These are phyloP conservation scores for Hydrolagus affinis DNA, from an alignment of 2,113 vertebrate genomes.

Conservation along the genomic window DNA sequence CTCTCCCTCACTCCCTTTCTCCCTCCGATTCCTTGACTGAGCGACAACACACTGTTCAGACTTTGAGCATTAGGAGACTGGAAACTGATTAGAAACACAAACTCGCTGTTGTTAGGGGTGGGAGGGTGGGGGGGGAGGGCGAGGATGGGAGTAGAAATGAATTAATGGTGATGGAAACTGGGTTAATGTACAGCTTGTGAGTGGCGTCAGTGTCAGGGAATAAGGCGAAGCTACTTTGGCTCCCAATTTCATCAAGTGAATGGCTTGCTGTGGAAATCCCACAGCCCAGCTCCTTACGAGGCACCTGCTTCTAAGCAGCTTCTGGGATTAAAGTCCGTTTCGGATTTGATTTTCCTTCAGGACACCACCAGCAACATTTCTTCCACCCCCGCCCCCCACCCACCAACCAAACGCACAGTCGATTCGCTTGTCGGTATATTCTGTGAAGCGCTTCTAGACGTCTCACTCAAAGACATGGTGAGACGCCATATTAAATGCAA, in stretches of 20 bases:
- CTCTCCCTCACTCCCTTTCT: too few species aligned
- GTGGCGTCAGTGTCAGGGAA: conserved; percentile 39
- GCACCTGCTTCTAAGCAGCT: conserved; percentile 47
- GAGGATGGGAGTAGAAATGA: conserved; percentile 55
- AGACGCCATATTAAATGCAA: too few species aligned
- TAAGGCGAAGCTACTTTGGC: conserved; percentile 59
- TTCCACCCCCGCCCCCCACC: too few species aligned
- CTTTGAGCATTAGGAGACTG: neutral
- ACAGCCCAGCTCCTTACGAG: conserved; percentile 37
- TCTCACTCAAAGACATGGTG: too few species aligned
- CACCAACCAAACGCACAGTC: too few species aligned
- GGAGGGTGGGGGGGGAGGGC: too few species aligned
- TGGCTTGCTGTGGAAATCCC: conserved; percentile 37
- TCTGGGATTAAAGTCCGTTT: conserved; percentile 35
- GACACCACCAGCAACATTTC: too few species aligned
- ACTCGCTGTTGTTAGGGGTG: conserved; percentile 53
- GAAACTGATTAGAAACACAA: conserved; percentile 36
- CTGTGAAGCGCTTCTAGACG: too few species aligned
- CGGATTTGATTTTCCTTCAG: neutral
- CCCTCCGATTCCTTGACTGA: neutral
- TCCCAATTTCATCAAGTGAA: conserved; percentile 63
- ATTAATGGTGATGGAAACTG: conserved; percentile 55
- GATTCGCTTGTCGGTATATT: too few species aligned
- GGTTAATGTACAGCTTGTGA: conserved; percentile 43
- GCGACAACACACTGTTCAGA: neutral